Conservation (phyloP, 2,888 invertebrate species). For the Dasypolia templi region DNA sequence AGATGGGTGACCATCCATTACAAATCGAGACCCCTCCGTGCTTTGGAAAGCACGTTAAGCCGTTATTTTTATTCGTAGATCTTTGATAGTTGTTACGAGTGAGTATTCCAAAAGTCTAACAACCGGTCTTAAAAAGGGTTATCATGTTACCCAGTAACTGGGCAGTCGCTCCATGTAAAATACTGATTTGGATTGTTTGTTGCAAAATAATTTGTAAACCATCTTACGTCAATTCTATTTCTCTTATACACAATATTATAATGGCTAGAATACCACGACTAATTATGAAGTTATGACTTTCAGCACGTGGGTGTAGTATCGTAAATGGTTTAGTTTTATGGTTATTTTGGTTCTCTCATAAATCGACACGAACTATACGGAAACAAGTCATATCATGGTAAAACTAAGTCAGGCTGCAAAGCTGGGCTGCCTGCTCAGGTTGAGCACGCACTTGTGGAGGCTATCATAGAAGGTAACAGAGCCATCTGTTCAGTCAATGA, state of each 20-base stretch:
- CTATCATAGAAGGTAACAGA: neutral
- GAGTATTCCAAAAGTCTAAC: neutral
- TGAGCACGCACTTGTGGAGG: too few species aligned
- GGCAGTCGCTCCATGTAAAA: neutral
- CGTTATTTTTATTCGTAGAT: neutral
- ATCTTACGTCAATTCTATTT: neutral
- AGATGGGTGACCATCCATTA: neutral
- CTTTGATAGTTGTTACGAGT: neutral
- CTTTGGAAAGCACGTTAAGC: too few species aligned
- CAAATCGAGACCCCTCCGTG: neutral
- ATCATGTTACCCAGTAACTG: neutral
- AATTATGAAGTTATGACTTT: too few species aligned
- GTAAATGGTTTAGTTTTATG: neutral
- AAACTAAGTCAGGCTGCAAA: neutral
- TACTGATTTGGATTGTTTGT: neutral
- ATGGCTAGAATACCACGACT: too few species aligned
- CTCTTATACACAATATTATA: too few species aligned
- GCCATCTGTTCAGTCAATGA: neutral
- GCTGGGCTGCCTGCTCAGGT: too few species aligned
- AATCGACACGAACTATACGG: neutral
- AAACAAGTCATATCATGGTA: neutral
- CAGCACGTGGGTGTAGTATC: neutral
- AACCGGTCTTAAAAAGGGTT: neutral
- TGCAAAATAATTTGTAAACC: neutral
- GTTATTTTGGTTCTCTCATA: neutral